Conservation (phyloP, 1,140 invertebrate species). For the Monochamus saltuarius region DNA sequence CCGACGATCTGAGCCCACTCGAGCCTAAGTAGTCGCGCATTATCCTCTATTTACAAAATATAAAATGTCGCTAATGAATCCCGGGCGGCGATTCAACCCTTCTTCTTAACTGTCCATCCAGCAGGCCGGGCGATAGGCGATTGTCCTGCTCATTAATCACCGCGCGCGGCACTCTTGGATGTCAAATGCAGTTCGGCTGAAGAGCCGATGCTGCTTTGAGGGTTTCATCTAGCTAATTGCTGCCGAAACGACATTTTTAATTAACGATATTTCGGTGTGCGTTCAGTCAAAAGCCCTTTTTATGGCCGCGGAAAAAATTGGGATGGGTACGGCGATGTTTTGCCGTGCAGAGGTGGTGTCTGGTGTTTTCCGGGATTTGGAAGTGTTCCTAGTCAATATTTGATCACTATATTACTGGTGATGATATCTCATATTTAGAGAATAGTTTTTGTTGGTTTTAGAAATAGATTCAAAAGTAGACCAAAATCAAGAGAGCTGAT, state of each 20-base stretch:
- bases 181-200: slow-evolving; percentile 50
- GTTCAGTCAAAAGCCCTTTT: slow-evolving; percentile 33
- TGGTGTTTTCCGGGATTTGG: not conserved
- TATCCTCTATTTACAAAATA: slow-evolving; percentile 46
- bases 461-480: no score
- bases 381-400: not conserved
- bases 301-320: slow-evolving; percentile 3
- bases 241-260: slow-evolving; percentile 50
- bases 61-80: slow-evolving; percentile 48
- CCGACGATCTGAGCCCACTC: slow-evolving; percentile 8
- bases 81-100: slow-evolving; percentile 37
- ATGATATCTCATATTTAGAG: not conserved
- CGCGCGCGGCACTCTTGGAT: slow-evolving; percentile 47
- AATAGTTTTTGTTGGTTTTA: no score
- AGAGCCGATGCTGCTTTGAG: slow-evolving; percentile 49
- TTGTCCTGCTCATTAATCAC: slow-evolving; percentile 52
- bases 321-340: not conserved
- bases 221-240: slow-evolving; percentile 52
- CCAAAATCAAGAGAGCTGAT: no score
- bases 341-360: not conserved
- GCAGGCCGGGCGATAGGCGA: slow-evolving; percentile 41
- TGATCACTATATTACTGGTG: not conserved
- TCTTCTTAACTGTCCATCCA: slow-evolving; percentile 38
- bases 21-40: slow-evolving; percentile 20
- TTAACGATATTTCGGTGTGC: slow-evolving; percentile 35